Conservation (phyloP, 2,113 vertebrate species). For the Promerops cafer region DNA sequence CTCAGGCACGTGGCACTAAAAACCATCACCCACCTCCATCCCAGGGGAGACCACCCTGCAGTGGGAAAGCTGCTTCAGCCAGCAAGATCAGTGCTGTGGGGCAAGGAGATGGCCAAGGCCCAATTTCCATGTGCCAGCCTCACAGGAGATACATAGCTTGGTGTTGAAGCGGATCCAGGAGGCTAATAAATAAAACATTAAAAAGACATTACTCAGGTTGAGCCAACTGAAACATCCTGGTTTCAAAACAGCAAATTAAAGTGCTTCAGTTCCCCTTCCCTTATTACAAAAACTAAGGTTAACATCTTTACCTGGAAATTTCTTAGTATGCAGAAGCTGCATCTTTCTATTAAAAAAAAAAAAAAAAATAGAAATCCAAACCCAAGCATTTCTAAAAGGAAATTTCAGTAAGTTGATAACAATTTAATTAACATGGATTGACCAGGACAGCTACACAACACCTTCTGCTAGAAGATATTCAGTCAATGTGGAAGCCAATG, state of each 20-base stretch:
- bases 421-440: constrained; percentile 3
- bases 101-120: neutral
- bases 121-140: neutral
- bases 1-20: neutral
- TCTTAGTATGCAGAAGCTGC: neutral
- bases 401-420: neutral
- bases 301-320: neutral
- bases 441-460: neutral
- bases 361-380: neutral
- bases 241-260: neutral
- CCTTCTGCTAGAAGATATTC: neutral
- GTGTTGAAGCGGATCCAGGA: neutral
- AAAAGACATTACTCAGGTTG: neutral
- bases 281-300: neutral
- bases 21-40: neutral
- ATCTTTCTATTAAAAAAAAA: neutral
- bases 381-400: neutral
- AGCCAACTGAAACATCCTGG: neutral
- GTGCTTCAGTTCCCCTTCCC: neutral
- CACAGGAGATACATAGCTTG: neutral
- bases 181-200: constrained; percentile 9
- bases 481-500: neutral
- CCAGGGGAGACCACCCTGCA: neutral
- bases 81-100: neutral
- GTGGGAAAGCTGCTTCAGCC: neutral